A percentile compares a stretch with the other conserved stretches of the same genome.
Evolutionary conservation across 35 echinoderm and acorn worm species (phyloP).

Genomic region (Strongylocentrotus purpuratus): DNA sequence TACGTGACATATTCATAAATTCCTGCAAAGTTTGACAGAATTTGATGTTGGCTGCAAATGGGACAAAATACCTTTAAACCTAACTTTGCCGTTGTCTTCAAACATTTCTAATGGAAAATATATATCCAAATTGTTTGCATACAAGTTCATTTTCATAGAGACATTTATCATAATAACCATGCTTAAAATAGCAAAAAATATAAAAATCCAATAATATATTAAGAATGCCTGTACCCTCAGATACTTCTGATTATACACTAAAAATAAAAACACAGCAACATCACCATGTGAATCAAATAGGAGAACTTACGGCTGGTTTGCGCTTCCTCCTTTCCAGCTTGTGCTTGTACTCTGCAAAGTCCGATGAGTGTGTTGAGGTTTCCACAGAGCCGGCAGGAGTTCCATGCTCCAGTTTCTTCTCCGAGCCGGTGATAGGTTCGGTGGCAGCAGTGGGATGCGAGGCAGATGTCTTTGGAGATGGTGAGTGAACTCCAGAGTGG

Average conservation of each 20-base stretch:
- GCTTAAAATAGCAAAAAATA: too few species aligned
- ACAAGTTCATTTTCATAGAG: too few species aligned
- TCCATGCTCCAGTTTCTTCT: neutral
- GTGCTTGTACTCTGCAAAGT: slow-evolving; percentile 40
- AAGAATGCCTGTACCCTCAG: neutral
- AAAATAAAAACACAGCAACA: neutral
- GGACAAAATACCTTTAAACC: neutral
- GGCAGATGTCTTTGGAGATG: neutral
- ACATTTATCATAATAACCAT: too few species aligned
- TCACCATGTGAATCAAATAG: neutral
- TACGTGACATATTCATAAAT: too few species aligned
- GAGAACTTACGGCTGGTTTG: slow-evolving; percentile 34
- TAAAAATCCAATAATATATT: neutral
- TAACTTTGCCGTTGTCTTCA: neutral
- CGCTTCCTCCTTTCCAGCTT: slow-evolving; percentile 41
- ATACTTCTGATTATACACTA: neutral
- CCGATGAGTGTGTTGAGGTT: slow-evolving; percentile 23
- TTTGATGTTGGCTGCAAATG: too few species aligned
- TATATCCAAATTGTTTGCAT: neutral
- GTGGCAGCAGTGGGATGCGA: slow-evolving; percentile 24
- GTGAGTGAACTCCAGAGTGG: neutral
- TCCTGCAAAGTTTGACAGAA: too few species aligned
- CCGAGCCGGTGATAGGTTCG: neutral
- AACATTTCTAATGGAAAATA: neutral
- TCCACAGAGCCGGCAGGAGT: neutral